Evolutionary conservation across 2,888 invertebrate species (phyloP).

Genomic region (Tipula vernalis): DNA sequence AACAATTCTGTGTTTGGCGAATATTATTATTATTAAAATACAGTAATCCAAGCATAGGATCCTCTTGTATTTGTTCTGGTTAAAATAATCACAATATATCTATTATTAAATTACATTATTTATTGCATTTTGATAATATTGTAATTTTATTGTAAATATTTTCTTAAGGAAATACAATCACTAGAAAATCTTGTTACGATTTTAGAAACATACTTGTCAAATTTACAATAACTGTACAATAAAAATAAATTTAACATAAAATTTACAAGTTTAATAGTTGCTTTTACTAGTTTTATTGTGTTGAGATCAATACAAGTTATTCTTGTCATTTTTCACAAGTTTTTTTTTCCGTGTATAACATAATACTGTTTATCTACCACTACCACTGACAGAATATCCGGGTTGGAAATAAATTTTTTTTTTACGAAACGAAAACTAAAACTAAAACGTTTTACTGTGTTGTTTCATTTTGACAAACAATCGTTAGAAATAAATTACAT

Average conservation of each 20-base stretch:
- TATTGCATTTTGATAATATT: not conserved
- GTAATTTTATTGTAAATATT: not conserved
- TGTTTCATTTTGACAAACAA: too few species aligned
- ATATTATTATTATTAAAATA: not conserved
- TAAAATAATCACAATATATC: not conserved
- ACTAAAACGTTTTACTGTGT: too few species aligned
- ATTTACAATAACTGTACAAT: not conserved
- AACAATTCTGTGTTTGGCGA: too few species aligned
- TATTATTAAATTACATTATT: not conserved
- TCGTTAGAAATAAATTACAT: too few species aligned
- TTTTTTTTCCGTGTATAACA: not conserved
- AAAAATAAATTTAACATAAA: not conserved
- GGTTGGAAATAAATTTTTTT: too few species aligned
- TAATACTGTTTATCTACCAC: too few species aligned
- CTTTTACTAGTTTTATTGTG: not conserved
- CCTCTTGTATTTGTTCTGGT: not conserved
- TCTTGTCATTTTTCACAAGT: not conserved
- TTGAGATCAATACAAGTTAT: not conserved
- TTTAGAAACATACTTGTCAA: not conserved
- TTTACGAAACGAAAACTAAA: too few species aligned
- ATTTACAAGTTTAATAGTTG: not conserved
- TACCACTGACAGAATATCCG: too few species aligned
- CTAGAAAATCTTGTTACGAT: not conserved
- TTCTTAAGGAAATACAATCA: not conserved
- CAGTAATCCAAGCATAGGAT: not conserved